Percentiles rank a stretch among this genome's conserved stretches.
Conservation (phyloP, 2,797 vertebrate genomes). For the Scomberomorus guttatus region DNA sequence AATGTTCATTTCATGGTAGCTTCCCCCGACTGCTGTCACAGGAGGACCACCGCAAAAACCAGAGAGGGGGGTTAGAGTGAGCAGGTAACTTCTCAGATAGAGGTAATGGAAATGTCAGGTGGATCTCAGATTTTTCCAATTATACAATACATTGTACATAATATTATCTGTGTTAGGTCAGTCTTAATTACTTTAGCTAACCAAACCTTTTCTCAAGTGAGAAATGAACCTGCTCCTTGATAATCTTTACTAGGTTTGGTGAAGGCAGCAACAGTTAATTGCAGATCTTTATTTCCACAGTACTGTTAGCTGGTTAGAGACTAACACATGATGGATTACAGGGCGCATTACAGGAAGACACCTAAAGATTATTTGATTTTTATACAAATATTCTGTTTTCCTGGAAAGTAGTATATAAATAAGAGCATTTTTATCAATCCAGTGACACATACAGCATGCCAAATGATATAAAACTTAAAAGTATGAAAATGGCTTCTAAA, state of each 20-base stretch:
- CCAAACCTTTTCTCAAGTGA: background rate
- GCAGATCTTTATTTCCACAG: conserved; percentile 26
- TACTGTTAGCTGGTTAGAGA: background rate
- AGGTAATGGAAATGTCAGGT: conserved; percentile 29
- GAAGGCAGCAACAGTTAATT: conserved; percentile 8
- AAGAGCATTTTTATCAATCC: background rate
- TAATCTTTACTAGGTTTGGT: background rate
- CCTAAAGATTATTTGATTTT: background rate
- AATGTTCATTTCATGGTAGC: background rate
- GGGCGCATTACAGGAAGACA: background rate
- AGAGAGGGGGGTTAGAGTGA: background rate
- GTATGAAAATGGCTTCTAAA: background rate
- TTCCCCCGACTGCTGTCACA: background rate
- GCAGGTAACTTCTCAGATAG: conserved; percentile 3
- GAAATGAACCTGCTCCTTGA: background rate
- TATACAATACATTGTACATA: conserved; percentile 12
- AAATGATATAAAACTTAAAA: background rate
- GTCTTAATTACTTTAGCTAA: conserved; percentile 38
- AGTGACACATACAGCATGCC: background rate
- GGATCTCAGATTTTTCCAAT: conserved; percentile 13
- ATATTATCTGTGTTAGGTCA: conserved; percentile 22
- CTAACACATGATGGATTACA: conserved; percentile 6
- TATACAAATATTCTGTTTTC: background rate
- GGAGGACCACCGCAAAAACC: background rate
- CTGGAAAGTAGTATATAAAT: background rate